These are phyloP conservation scores for Latrodectus hesperus DNA, from an alignment of 2,888 invertebrate genomes.

Conservation along the genomic window DNA sequence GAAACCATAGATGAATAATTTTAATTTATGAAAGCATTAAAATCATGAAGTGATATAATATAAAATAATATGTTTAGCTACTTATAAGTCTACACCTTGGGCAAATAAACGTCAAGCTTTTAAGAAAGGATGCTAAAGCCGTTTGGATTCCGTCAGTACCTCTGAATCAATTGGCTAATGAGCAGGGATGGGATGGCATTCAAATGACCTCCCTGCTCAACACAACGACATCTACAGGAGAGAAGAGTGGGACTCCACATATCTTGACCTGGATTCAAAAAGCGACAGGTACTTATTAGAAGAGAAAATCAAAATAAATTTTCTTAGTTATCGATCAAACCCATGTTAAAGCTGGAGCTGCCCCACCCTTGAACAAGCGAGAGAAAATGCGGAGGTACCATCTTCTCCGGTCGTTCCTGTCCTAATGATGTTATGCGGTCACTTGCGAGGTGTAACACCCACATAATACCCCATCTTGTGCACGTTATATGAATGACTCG, in stretches of 20 bases:
- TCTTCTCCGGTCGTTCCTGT: slow-evolving; percentile 23
- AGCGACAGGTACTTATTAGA: slow-evolving; percentile 55
- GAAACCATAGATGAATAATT: too few relatives aligned
- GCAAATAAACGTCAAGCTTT: too few relatives aligned
- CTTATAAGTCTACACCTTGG: too few relatives aligned
- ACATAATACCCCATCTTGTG: background rate
- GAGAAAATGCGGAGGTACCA: slow-evolving; percentile 18
- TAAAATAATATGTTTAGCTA: too few relatives aligned
- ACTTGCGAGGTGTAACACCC: slow-evolving; percentile 47
- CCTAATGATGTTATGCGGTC: slow-evolving; percentile 40
- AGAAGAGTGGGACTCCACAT: background rate
- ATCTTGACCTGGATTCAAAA: slow-evolving; percentile 1
- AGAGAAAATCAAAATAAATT: slow-evolving; percentile 37
- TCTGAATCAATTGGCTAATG: too few relatives aligned
- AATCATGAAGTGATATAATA: too few relatives aligned
- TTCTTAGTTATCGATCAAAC: slow-evolving; percentile 61
- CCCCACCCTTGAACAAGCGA: slow-evolving; percentile 37
- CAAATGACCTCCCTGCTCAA: background rate
- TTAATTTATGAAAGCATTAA: too few relatives aligned
- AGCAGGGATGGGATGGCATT: slow-evolving; percentile 1
- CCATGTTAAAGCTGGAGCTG: slow-evolving; percentile 21
- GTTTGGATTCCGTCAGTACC: too few relatives aligned
- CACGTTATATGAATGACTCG: slow-evolving; percentile 6
- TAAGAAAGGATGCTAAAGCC: too few relatives aligned
- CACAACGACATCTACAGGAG: background rate